Conservation (phyloP, 2,113 vertebrate genomes). For the Peromyscus leucopus region DNA sequence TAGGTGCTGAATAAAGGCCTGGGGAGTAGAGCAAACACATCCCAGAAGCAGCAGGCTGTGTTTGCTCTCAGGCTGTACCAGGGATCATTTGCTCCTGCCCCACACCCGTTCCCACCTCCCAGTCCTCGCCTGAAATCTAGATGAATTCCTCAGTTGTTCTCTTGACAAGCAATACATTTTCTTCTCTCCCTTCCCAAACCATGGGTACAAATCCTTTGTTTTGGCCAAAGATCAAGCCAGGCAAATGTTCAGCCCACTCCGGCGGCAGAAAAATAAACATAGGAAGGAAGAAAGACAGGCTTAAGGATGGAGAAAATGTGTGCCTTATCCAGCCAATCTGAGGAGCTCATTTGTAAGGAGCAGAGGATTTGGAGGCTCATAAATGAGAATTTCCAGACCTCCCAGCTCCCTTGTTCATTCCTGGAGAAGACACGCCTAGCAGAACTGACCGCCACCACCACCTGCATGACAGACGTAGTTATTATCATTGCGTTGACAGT, state of each 20-base stretch:
- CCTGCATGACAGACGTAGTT: constrained; percentile 68
- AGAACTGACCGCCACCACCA: constrained; percentile 5
- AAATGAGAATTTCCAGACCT: constrained; percentile 46
- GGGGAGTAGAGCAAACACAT: background rate
- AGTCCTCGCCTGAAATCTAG: background rate
- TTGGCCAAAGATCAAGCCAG: constrained; percentile 54
- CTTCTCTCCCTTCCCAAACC: constrained; percentile 52
- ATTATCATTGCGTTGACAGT: constrained; percentile 54
- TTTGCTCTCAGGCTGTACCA: background rate
- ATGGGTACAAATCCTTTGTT: constrained; percentile 37
- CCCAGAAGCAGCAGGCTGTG: background rate
- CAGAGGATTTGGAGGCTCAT: constrained; percentile 1
- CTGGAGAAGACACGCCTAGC: background rate
- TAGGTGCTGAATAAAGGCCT: background rate
- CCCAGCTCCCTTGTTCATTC: background rate
- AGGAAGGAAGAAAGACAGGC: background rate
- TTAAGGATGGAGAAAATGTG: constrained; percentile 38
- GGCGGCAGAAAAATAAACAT: constrained; percentile 56
- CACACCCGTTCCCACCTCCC: background rate
- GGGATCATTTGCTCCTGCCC: background rate
- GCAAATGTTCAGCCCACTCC: constrained; percentile 16
- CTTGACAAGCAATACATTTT: constrained; percentile 42
- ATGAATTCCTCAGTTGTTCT: constrained; percentile 46
- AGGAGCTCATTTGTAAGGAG: constrained; percentile 59
- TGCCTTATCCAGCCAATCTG: background rate